Percentiles rank a stretch among this genome's conserved stretches.
phyloP scores from a whole-genome alignment of 2,797 vertebrate genomes.

The Enteromius anoplus region DNA sequence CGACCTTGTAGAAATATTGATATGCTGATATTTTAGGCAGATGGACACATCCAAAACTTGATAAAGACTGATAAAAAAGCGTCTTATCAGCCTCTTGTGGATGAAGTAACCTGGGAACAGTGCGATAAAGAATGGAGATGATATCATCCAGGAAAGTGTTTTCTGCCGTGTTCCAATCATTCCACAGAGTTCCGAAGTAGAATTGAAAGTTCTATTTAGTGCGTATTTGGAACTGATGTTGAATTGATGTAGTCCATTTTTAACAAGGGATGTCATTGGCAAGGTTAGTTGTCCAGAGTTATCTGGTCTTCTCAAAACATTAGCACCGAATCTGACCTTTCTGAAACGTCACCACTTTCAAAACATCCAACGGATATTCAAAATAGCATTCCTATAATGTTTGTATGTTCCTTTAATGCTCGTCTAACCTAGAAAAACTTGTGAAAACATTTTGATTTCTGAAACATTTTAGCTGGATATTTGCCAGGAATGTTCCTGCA shows the following conservation, averaged over 20 bases:
- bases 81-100: not conserved
- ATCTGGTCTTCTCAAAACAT: no score
- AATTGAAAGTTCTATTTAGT: not conserved
- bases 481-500: not conserved
- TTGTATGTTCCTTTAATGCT: not conserved
- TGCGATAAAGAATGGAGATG: not conserved
- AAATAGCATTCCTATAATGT: not conserved
- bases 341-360: not conserved
- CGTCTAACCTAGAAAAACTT: not conserved
- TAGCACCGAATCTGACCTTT: not conserved
- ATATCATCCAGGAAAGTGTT: not conserved
- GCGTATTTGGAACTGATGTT: not conserved
- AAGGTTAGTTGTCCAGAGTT: not conserved
- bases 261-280: not conserved
- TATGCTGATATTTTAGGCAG: not conserved
- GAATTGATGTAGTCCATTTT: not conserved
- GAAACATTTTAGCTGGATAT: no score
- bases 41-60: not conserved
- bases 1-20: not conserved
- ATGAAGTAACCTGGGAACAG: not conserved
- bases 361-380: not conserved
- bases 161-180: not conserved
- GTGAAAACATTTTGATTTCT: not conserved
- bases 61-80: constrained; percentile 9
- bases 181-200: not conserved